Base-by-base conservation (phyloP, 2,888 invertebrate genomes). In the Pogonocherus hispidulus region DNA sequence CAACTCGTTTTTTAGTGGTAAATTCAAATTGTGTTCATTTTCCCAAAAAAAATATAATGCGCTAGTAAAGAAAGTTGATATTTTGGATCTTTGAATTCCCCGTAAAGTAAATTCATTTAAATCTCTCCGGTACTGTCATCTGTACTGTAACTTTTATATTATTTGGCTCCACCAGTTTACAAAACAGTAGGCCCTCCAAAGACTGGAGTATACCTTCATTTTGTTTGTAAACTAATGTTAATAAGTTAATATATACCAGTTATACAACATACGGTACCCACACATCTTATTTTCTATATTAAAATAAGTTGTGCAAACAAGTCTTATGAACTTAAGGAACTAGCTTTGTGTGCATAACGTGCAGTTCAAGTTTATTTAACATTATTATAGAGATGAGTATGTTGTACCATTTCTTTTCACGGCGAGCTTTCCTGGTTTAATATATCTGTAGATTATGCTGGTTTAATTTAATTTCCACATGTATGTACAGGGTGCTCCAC, bases 311-410 rank as follows among this genome's bases (percentile, higher is more conserved):
- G 41, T 41, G 41, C 41, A 41, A 41, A 41, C 41, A 41, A 41
- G n/a, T 14, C 16, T n/a, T 14, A 14, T n/a, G 41, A 41, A 41
- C 41, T 0, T 37, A 27, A 27, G 27, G n/a, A 27, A 27, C 27
- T 27, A 11, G 37, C 37, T 37, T 5, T 16, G 41, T n/a, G 14
- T 41, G 41, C 14, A 6, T 41, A n/a, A n/a, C n/a, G 41, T 16
- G 41, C 41, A n/a, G 41, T 14, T 41, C 6, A 14, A n/a, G 41
- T 41, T 41, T 41, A n/a, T n/a, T 41, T 41, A 41, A 4, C 41
- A 14, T 41, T 41, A 41, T 41, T 41, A 41, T 41, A 41, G n/a
- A 41, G 41, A 41, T 41, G 41, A 41, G 41, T 41, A 14, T 9
- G n/a, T 41, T n/a, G 2, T 41, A 14, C 9, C n/a, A 37, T 37